Percentiles rank a stretch among this genome's conserved stretches.
Evolutionary conservation across 2,797 vertebrate genomes (phyloP).

Genomic region (Perodicticus potto): DNA sequence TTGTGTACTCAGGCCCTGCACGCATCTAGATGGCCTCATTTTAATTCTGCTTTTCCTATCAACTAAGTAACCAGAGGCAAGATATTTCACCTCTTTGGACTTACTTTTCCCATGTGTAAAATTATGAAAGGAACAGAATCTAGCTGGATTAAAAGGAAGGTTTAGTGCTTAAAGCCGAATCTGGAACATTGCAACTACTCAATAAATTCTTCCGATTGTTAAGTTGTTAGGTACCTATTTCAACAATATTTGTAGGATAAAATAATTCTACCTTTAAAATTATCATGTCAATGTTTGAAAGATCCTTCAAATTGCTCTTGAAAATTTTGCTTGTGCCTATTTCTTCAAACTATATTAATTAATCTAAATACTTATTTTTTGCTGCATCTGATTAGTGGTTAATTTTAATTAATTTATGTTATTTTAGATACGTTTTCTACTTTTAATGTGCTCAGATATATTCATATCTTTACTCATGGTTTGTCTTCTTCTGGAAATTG

Average conservation of each 20-base stretch:
- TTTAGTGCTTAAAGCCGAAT: background rate
- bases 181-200: background rate
- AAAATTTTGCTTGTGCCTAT: background rate
- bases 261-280: constrained; percentile 25
- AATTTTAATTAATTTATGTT: background rate
- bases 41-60: background rate
- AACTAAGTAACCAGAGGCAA: background rate
- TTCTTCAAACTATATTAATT: background rate
- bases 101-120: background rate
- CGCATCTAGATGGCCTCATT: background rate
- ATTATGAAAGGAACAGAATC: background rate
- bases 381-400: background rate
- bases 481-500: background rate
- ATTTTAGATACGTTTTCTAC: background rate
- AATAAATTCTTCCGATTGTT: background rate
- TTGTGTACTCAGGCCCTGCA: background rate
- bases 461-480: background rate
- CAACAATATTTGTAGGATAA: background rate
- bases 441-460: background rate
- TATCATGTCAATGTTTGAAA: background rate
- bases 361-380: constrained; percentile 14
- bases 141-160: background rate
- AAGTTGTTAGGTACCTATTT: background rate
- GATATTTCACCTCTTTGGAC: background rate
- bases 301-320: constrained; percentile 19